Evolutionary conservation across 2,113 vertebrate species (phyloP).

Genomic region (Syngnathoides biaculeatus): DNA sequence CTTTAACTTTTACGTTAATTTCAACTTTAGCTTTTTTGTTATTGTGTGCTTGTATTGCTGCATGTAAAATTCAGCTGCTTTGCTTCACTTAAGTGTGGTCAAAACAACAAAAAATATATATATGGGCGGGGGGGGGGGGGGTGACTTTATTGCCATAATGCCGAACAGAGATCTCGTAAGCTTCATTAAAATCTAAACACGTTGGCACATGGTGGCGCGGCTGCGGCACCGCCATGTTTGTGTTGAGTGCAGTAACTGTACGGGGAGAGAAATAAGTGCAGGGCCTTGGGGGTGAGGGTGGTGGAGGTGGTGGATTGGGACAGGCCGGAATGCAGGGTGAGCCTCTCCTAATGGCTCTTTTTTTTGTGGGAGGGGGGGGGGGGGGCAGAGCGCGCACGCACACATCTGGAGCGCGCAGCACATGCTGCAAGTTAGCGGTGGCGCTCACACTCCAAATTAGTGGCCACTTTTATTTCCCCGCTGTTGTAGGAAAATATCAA

Average conservation of each 20-base stretch:
- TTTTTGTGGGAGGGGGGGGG: conserved; percentile 30
- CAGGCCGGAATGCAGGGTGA: conserved; percentile 41
- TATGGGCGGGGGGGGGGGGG: conserved; percentile 48
- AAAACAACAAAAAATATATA: conserved; percentile 34
- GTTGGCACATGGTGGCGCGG: no score
- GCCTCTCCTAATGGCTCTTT: conserved; percentile 56
- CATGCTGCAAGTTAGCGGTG: conserved; percentile 77
- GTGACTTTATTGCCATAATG: no score
- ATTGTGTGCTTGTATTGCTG: no score
- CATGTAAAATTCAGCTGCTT: no score
- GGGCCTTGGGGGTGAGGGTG: conserved; percentile 42
- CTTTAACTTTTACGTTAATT: no score
- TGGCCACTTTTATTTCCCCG: conserved; percentile 80
- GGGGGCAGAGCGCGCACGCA: conserved; percentile 71
- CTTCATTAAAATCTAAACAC: not conserved
- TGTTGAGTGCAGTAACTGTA: conserved; percentile 32
- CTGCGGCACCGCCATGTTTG: no score
- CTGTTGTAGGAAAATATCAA: conserved; percentile 82
- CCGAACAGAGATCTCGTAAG: no score
- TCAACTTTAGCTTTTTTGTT: no score
- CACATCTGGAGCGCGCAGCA: conserved; percentile 78
- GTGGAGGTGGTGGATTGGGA: no score
- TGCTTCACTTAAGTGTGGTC: no score
- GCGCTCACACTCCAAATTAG: conserved; percentile 80
- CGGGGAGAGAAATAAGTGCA: conserved; percentile 18